Base-by-base conservation (phyloP, 1,140 invertebrate genomes). In the Agrypnia vestita region DNA sequence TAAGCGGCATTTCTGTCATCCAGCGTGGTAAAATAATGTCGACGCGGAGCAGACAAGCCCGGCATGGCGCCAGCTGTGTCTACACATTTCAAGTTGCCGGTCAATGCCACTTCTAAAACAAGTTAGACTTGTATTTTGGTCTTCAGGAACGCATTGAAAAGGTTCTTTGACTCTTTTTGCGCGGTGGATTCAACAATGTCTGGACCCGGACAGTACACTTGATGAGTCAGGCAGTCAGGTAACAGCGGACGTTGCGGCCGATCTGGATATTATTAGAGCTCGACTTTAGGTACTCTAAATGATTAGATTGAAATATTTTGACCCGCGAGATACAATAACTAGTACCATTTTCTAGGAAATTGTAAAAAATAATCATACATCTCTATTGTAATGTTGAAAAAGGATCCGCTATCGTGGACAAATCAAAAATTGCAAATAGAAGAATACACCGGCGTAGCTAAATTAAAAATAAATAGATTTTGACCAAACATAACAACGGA, bases 11-110 rank as follows among this genome's bases (percentile, higher is more conserved):
- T 9, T 69, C 25, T 69, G 15, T 21, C 35, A n/a, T 47, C n/a
- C n/a, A 6, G 25, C 25, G 25, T 6, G 25, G 25, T 35, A 6
- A 35, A 35, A 35, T 35, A 35, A 35, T 35, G 1, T 35, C 25
- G 25, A 35, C 25, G 25, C 25, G 25, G 25, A 3, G 25, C 6
- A 35, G 25, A 25, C 9, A 10, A 19, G 43, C 35, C 7, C 44
- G 15, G 9, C 64, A 46, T 49, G 64, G 64, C 64, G 64, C 64
- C 64, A 69, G 64, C 12, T 47, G 43, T 4, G 64, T 47, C 44
- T 46, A 15, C 64, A 47, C 44, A 15, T 69, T 46, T 69, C 64
- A 49, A 8, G n/a, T 46, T 15, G 49, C 49, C 49, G 49, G 15
- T 49, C 64, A 46, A 47, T 15, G 64, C 35, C 64, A 47, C 64